Conservation (phyloP, 1,140 invertebrate species). For the Bombus picipes region DNA sequence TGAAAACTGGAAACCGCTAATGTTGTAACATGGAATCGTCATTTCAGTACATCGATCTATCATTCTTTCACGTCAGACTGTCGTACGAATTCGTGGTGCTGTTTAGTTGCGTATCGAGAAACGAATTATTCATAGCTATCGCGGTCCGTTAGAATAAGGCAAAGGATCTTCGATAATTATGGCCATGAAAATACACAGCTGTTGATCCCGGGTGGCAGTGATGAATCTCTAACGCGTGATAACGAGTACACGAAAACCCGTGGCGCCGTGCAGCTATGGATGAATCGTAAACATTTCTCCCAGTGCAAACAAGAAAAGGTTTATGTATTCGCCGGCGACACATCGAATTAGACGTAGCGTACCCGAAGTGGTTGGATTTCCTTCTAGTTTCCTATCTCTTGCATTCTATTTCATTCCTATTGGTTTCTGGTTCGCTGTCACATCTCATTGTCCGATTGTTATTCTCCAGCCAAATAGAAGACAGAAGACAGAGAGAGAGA, state of each 20-base stretch:
- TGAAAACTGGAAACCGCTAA: neutral
- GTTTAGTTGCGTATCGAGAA: neutral
- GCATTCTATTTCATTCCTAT: neutral
- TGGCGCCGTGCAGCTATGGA: neutral
- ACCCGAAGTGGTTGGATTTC: neutral
- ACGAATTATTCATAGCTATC: neutral
- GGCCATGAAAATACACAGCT: neutral
- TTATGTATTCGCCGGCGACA: constrained; percentile 48
- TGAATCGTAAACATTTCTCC: neutral
- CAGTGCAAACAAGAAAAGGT: constrained; percentile 32
- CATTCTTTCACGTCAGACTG: neutral
- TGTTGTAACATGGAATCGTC: neutral
- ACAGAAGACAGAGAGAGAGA: neutral
- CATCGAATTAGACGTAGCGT: constrained; percentile 24
- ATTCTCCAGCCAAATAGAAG: too few relatives aligned
- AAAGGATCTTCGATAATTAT: neutral
- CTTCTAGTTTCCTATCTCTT: neutral
- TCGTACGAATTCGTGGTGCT: neutral
- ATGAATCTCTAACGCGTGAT: constrained; percentile 8
- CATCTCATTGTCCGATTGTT: neutral
- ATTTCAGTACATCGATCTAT: constrained; percentile 13
- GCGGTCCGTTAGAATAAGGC: neutral
- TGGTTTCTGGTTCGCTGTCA: neutral
- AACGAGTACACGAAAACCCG: neutral
- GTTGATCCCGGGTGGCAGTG: neutral